Conservation (phyloP, 1,140 invertebrate species). For the Microplitis demolitor region DNA sequence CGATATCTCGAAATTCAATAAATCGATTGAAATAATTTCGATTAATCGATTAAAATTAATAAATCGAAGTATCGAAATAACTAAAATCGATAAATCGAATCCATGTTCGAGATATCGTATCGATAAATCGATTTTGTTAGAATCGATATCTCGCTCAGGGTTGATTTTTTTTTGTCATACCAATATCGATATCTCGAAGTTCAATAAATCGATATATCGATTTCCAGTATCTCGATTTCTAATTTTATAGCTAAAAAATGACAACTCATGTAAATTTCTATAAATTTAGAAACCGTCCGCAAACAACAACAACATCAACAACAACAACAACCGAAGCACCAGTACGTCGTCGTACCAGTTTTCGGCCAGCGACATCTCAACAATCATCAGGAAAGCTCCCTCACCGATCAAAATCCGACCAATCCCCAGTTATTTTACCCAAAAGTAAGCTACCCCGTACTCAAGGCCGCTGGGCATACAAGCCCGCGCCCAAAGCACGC, state of each 20-base stretch:
- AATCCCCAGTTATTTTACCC: constrained; percentile 34
- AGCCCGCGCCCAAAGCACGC: constrained; percentile 83
- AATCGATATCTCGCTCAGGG: no score
- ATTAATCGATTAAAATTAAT: no score
- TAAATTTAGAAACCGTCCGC: constrained; percentile 46
- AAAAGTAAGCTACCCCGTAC: constrained; percentile 79
- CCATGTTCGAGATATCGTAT: no score
- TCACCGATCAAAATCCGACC: constrained; percentile 35
- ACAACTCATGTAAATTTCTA: neutral
- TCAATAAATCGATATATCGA: no score
- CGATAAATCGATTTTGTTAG: no score
- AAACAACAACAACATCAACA: constrained; percentile 41
- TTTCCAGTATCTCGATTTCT: no score
- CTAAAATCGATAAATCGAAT: no score
- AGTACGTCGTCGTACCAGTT: constrained; percentile 51
- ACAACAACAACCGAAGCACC: constrained; percentile 50
- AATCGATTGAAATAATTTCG: no score
- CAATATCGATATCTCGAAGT: no score
- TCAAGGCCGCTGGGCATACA: constrained; percentile 85
- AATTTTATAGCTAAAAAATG: neutral
- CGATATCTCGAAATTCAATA: no score
- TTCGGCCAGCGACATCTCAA: constrained; percentile 43
- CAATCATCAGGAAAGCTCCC: constrained; percentile 31
- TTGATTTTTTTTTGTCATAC: no score
- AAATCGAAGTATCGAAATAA: no score